Percentiles rank a stretch among this genome's conserved stretches.
Conservation (phyloP, 1,140 invertebrate genomes). For the Centruroides sculpturatus region DNA sequence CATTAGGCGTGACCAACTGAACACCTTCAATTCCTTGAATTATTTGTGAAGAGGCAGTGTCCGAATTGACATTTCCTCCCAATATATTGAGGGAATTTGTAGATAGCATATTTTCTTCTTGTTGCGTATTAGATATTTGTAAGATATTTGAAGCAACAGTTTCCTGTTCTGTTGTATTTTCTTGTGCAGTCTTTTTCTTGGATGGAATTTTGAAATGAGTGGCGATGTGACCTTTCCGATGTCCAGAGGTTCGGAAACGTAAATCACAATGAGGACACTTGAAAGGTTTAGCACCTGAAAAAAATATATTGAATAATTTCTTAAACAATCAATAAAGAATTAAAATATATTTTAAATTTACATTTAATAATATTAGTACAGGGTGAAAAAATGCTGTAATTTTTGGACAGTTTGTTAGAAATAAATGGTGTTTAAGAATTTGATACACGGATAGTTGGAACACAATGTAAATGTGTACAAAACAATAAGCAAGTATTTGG, state of each 20-base stretch:
- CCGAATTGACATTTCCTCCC: slow-evolving; percentile 1
- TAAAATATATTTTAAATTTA: no score
- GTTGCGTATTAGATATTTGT: not conserved
- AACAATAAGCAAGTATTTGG: no score
- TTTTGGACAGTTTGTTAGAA: no score
- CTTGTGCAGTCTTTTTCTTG: slow-evolving; percentile 1
- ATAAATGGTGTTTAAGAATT: no score
- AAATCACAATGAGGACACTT: slow-evolving; percentile 45
- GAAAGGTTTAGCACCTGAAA: slow-evolving; percentile 46
- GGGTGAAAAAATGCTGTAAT: no score
- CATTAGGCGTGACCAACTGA: slow-evolving; percentile 29
- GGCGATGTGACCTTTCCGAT: slow-evolving; percentile 33
- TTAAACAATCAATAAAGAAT: no score
- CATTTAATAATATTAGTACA: no score
- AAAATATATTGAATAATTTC: slow-evolving; percentile 16
- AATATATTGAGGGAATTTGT: not conserved
- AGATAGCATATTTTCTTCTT: slow-evolving; percentile 2
- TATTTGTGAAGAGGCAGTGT: not conserved
- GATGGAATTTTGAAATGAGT: slow-evolving; percentile 30
- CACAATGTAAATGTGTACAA: no score
- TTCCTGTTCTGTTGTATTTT: not conserved
- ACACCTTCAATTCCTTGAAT: slow-evolving; percentile 23
- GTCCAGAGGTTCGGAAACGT: slow-evolving; percentile 41
- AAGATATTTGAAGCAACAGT: not conserved
- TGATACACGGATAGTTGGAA: no score